Evolutionary conservation across 2,888 invertebrate species (phyloP).

Genomic region (Hydrotaea diabolus): DNA sequence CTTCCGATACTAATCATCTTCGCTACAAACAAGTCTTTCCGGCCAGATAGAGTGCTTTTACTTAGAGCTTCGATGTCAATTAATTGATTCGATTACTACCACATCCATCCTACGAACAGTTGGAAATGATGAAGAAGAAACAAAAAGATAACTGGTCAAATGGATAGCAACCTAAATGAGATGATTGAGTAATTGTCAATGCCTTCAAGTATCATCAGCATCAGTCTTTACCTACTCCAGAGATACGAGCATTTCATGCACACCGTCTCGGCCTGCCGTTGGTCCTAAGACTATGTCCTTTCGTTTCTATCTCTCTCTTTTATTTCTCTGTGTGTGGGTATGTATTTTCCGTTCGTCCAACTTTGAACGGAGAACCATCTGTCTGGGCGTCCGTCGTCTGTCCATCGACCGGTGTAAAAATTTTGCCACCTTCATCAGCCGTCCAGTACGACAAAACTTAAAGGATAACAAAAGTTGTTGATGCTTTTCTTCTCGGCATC

Average conservation of each 20-base stretch:
- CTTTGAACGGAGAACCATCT: too few species aligned
- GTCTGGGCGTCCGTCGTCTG: too few species aligned
- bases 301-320: too few species aligned
- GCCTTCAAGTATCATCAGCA: not conserved
- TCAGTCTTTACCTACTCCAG: not conserved
- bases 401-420: not conserved
- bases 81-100: slow-evolving; percentile 50
- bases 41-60: not conserved
- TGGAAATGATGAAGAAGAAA: not conserved
- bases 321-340: too few species aligned
- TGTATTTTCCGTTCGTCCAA: not conserved
- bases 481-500: not conserved
- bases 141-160: slow-evolving; percentile 21
- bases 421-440: not conserved
- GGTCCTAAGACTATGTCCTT: not conserved
- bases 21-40: not conserved
- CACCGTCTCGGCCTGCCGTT: not conserved
- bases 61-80: not conserved
- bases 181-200: slow-evolving; percentile 24
- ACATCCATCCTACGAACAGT: not conserved
- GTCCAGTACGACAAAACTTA: too few species aligned
- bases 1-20: not conserved
- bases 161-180: not conserved
- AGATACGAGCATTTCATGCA: not conserved
- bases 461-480: not conserved